A percentile compares a stretch with the other conserved stretches of the same genome.
Evolutionary conservation across 2,113 vertebrate species (phyloP).

Genomic region (Melanotaenia duboulayi): DNA sequence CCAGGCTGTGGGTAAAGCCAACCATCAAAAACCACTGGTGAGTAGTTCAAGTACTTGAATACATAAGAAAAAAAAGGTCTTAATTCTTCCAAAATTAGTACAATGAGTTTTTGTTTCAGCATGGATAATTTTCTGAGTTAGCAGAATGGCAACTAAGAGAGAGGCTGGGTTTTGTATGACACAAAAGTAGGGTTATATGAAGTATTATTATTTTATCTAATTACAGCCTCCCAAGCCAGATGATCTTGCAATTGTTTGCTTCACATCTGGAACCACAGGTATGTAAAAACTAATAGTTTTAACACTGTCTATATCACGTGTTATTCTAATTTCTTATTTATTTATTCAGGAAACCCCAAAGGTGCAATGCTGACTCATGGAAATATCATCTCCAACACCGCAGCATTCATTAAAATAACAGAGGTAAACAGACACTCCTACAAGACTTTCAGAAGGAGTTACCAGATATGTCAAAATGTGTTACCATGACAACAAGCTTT

Average conservation of each 20-base stretch:
- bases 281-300: not conserved
- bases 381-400: conserved; percentile 91
- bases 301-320: not conserved
- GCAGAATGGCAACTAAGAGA: not conserved
- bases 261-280: conserved; percentile 88
- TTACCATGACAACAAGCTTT: not conserved
- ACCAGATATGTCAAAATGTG: not conserved
- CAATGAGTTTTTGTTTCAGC: not conserved
- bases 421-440: conserved; percentile 84
- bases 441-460: not conserved
- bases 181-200: not conserved
- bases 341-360: conserved; percentile 90
- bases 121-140: not conserved
- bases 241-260: conserved; percentile 85
- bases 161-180: not conserved
- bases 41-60: conserved; percentile 42
- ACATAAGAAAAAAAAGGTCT: not conserved
- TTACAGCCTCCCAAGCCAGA: conserved; percentile 80
- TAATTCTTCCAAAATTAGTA: not conserved
- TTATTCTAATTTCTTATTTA: not conserved
- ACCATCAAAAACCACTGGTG: conserved; percentile 86
- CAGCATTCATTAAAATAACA: conserved; percentile 90
- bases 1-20: conserved; percentile 87
- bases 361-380: conserved; percentile 92
- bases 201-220: conserved; percentile 1